These are phyloP conservation scores for Oncorhynchus mykiss DNA, from an alignment of 2,113 vertebrate genomes.

Conservation along the genomic window DNA sequence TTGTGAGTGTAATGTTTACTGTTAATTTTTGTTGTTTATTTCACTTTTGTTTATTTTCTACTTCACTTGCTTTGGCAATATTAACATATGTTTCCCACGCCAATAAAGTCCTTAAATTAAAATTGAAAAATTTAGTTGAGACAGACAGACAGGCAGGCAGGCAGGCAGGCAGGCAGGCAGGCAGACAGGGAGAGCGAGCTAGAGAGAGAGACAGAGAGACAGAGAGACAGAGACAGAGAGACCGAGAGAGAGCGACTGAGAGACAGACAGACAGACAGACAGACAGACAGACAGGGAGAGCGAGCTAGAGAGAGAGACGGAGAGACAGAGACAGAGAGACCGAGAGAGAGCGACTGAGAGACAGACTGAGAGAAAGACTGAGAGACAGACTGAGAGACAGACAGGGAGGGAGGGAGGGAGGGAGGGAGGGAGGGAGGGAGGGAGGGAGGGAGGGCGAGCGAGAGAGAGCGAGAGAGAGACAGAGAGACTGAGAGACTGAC, in stretches of 20 bases:
- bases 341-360: neutral
- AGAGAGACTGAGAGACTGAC: neutral
- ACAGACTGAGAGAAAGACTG: neutral
- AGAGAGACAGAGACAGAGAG: slow-evolving; percentile 8
- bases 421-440: no score
- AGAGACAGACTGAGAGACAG: neutral
- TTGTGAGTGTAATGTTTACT: no score
- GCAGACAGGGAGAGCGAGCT: neutral
- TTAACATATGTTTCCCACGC: no score
- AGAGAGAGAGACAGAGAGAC: neutral
- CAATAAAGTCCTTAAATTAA: neutral
- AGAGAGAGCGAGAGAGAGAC: neutral
- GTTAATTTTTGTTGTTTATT: no score
- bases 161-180: neutral
- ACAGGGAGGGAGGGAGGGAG: no score
- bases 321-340: neutral
- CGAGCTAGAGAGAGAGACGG: slow-evolving; percentile 17
- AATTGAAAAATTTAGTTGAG: no score
- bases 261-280: neutral
- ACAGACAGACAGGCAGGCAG: neutral
- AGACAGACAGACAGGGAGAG: slow-evolving; percentile 6
- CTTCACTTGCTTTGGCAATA: no score
- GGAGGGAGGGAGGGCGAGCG: no score
- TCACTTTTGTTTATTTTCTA: no score
- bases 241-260: slow-evolving; percentile 9